A percentile compares a stretch with the other conserved stretches of the same genome.
These are phyloP conservation scores for Protonibea diacanthus DNA, from an alignment of 2,797 vertebrate genomes.

Conservation along the genomic window DNA sequence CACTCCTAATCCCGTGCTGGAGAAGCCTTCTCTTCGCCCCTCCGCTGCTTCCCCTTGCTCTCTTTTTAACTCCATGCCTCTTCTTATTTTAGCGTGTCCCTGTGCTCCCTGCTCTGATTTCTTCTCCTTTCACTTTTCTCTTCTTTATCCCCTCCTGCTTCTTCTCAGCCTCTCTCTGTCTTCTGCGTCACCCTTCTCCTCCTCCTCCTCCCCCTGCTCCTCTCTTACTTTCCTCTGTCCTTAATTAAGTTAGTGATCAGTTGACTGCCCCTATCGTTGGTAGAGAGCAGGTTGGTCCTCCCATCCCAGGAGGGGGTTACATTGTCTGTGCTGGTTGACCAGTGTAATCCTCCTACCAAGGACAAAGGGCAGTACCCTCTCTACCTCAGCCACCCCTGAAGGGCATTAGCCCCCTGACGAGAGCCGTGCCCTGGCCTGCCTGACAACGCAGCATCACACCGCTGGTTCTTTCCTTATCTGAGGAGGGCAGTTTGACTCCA, in stretches of 20 bases:
- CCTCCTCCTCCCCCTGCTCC: constrained; percentile 7
- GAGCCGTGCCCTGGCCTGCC: constrained; percentile 59
- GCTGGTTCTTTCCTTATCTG: constrained; percentile 37
- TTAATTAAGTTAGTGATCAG: constrained; percentile 88
- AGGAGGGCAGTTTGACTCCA: constrained; percentile 33
- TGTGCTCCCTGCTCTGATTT: constrained; percentile 43
- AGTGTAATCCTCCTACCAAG: constrained; percentile 86
- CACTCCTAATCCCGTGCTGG: constrained; percentile 75
- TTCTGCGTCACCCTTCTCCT: constrained; percentile 33
- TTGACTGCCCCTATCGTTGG: constrained; percentile 86
- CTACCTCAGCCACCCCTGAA: constrained; percentile 80
- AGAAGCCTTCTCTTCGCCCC: constrained; percentile 66
- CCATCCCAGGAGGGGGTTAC: constrained; percentile 85
- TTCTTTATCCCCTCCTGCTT: constrained; percentile 35
- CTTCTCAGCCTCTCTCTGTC: constrained; percentile 21
- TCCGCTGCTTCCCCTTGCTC: constrained; percentile 60
- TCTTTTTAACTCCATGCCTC: constrained; percentile 69
- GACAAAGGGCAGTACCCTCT: constrained; percentile 83
- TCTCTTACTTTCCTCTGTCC: constrained; percentile 57
- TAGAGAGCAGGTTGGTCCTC: constrained; percentile 81
- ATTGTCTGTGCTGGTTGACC: constrained; percentile 87
- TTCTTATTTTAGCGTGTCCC: constrained; percentile 71
- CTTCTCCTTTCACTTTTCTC: constrained; percentile 37
- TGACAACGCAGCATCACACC: constrained; percentile 49
- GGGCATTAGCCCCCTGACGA: constrained; percentile 84